phyloP scores from a whole-genome alignment of 2,888 invertebrate genomes.

The Phragmatobia fuliginosa region DNA sequence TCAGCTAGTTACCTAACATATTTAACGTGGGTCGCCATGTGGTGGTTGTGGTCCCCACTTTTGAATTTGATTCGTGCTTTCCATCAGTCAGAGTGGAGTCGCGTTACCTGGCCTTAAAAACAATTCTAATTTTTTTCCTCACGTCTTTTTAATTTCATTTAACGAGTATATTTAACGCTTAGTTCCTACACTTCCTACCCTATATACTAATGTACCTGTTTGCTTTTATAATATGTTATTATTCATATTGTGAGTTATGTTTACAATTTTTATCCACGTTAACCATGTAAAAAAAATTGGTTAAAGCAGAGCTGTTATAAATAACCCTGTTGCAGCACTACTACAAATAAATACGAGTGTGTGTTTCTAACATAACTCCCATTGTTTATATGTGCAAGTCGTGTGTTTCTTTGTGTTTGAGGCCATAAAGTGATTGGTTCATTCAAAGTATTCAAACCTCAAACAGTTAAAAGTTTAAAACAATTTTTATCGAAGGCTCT shows the following conservation, averaged over 20 bases:
- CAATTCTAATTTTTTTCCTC: too few species aligned
- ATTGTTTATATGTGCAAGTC: conserved; percentile 58
- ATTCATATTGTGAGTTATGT: background rate
- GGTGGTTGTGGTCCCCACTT: too few species aligned
- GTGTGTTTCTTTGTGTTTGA: conserved; percentile 71
- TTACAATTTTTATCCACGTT: background rate
- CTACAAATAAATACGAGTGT: conserved; percentile 59
- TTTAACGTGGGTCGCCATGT: too few species aligned
- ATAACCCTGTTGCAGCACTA: conserved; percentile 47
- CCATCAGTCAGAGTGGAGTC: too few species aligned
- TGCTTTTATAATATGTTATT: too few species aligned
- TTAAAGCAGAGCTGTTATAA: conserved; percentile 14
- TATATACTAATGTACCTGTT: too few species aligned
- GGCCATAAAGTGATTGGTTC: conserved; percentile 76
- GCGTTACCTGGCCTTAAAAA: too few species aligned
- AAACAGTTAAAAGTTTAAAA: conserved; percentile 55
- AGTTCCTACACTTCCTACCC: too few species aligned
- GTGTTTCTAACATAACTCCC: conserved; percentile 64
- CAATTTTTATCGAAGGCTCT: conserved; percentile 56
- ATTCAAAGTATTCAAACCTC: conserved; percentile 51
- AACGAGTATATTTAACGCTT: too few species aligned
- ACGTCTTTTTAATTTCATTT: too few species aligned
- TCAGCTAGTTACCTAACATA: too few species aligned
- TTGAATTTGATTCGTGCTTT: too few species aligned
- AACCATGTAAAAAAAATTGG: background rate